Evolutionary conservation across 2,797 vertebrate species (phyloP), one percentile per base, ranked within the genome.

Genomic region (Cottoperca gobio): DNA sequence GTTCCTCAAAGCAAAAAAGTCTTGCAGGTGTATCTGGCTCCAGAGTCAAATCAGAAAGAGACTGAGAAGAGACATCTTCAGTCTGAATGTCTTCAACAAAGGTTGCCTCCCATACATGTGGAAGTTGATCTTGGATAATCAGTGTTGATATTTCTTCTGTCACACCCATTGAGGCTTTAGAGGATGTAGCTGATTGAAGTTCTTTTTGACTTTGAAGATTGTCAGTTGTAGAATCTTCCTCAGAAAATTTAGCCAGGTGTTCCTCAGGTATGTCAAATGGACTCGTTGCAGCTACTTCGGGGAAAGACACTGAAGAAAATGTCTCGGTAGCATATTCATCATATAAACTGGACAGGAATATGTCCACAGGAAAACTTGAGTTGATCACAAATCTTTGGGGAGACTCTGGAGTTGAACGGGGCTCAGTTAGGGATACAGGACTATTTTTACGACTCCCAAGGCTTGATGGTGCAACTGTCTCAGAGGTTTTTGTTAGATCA

Each of bases 1-100:
- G n/a, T 28, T 93, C 87, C n/a, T 89, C 85, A 83, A 93, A 93
- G 39, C 89, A 74, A 65, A 94, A 91, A 73, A 85, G 64, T 81
- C 80, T 79, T 70, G 65, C 62, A 70, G 50, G 43, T 72, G 57
- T 81, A 59, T 86, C 83, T 12, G 83, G 91, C 9, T 92, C 88
- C 46, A 90, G 82, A 65, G 86, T 91, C 28, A 88, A 49, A 71
- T 91, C 89, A 70, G 88, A 86, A 35, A 73, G 35, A 59, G 75
- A 86, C 42, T 79, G 70, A 66, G 85, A 80, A 50, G 84, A 90
- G 19, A 69, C 33, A 37, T 91, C 79, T 70, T 82, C 73, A 53
- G 45, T 65, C 39, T 80, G 72, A 71, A 12, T n/a, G 11, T 54
- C 37, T 46, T 90, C 81, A 43, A 14, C 46, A 21, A 70, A 76